phyloP scores from a whole-genome alignment of 1,140 invertebrate genomes.

The Reticulitermes speratus region DNA sequence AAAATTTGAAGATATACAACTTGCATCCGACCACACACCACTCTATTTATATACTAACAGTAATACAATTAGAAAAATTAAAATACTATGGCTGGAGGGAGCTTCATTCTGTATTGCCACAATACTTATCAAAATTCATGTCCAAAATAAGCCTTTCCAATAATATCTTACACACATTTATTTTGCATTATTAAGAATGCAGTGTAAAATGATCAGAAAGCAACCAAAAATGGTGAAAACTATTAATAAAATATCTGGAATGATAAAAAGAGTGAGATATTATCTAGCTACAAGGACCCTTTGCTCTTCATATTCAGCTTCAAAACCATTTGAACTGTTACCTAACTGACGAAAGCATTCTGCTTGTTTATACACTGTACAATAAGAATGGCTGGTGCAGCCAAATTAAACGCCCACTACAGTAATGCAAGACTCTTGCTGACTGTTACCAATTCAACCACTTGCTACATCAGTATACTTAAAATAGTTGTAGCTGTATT shows the following conservation, averaged over 20 bases:
- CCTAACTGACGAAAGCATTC: neutral
- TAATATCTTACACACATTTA: conserved; percentile 1
- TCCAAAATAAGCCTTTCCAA: neutral
- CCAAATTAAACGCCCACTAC: neutral
- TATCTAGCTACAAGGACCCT: neutral
- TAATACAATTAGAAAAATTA: conserved; percentile 20
- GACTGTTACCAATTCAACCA: neutral
- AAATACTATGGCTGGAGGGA: conserved; percentile 17
- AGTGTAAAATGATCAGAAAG: neutral
- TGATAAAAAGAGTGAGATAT: neutral
- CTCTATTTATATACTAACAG: conserved; percentile 19
- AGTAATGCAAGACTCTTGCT: neutral
- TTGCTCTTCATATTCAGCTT: neutral
- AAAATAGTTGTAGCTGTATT: no score
- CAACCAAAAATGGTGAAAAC: neutral
- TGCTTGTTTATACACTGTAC: conserved; percentile 12
- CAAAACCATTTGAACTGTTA: neutral
- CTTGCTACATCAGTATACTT: neutral
- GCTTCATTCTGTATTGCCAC: conserved; percentile 1
- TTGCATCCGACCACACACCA: conserved; percentile 8
- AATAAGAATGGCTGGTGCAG: neutral
- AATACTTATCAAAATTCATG: neutral
- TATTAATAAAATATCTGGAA: neutral
- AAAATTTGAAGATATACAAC: neutral
- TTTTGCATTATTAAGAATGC: conserved; percentile 10